These are phyloP conservation scores for Zaprionus africanus DNA, from an alignment of 1,140 invertebrate genomes.

Conservation along the genomic window DNA sequence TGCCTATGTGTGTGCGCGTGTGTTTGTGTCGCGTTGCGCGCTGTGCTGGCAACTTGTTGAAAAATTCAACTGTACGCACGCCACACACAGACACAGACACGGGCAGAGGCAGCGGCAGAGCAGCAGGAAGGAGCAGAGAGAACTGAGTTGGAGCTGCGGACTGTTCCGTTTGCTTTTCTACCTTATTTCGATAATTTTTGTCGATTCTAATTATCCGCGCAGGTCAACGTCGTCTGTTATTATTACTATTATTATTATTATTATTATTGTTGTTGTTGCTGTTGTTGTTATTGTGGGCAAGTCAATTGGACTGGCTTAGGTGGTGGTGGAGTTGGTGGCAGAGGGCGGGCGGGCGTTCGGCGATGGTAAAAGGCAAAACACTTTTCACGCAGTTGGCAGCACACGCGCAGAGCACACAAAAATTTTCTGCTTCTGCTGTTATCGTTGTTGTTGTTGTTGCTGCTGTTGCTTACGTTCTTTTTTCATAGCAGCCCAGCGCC, in stretches of 20 bases:
- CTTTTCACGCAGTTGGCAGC: constrained; percentile 53
- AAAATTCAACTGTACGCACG: constrained; percentile 59
- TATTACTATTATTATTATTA: background rate
- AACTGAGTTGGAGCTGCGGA: constrained; percentile 2
- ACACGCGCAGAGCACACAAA: constrained; percentile 47
- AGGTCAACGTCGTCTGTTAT: background rate
- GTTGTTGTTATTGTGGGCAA: constrained; percentile 1
- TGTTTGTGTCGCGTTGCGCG: constrained; percentile 50
- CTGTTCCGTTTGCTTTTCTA: background rate
- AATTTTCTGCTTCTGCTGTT: constrained; percentile 47
- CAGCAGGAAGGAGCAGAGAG: background rate
- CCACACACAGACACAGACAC: constrained; percentile 24
- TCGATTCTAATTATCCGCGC: background rate
- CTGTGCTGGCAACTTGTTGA: constrained; percentile 61
- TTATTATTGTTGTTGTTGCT: background rate
- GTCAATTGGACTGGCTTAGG: background rate
- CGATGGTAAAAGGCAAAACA: constrained; percentile 31
- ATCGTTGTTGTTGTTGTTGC: constrained; percentile 27
- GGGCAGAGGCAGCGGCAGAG: constrained; percentile 2
- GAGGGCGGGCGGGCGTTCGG: constrained; percentile 6
- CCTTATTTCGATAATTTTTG: background rate
- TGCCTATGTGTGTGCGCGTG: constrained; percentile 18
- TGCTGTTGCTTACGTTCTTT: constrained; percentile 50
- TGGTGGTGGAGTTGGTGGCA: background rate
- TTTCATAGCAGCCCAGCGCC: constrained; percentile 32